Evolutionary conservation across 2,797 vertebrate genomes (phyloP), one percentile per base, ranked within the genome.

Genomic region (Margarornis squamiger): DNA sequence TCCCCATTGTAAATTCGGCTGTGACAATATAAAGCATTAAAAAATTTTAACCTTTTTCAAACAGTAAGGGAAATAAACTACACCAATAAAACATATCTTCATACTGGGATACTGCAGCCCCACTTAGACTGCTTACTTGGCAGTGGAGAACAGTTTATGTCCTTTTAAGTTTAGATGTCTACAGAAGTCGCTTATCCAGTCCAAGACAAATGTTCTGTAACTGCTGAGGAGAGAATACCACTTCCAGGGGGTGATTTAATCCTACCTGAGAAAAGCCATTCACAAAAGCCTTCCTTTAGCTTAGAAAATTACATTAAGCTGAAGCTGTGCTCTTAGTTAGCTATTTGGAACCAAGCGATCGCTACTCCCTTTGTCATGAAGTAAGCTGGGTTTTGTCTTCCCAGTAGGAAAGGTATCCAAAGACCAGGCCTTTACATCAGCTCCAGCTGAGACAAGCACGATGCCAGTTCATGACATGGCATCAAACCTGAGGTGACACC

Each of bases 211-310:
- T 8, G 32, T 5, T 62, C 30, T 80, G 20, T 49, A 83, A 83
- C 73, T 71, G n/a, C 59, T 62, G 61, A 57, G 80, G 49, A 83
- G n/a, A 80, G 14, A 67, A 70, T 0, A 83, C 65, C 20, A 45
- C 15, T 90, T 82, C 48, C 55, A 61, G 71, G 72, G 65, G 32
- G 12, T 27, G 14, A 63, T 32, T 59, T 74, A 46, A 71, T 20
- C 32, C 32, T 61, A 71, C 10, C 34, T n/a, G 24, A 77, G n/a
- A 71, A 63, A 16, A 86, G 34, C 2, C 4, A 17, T 66, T 83
- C 51, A 88, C 23, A 86, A 76, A 94, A 76, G 20, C 23, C 62
- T 30, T 14, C 49, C 83, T 93, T 74, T 49, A 71, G 26, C n/a
- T 72, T 49, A 65, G 38, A 38, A 86, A 67, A 80, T 24, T 27